Conservation (phyloP, 2,888 invertebrate species). For the Conistra vaccinii region DNA sequence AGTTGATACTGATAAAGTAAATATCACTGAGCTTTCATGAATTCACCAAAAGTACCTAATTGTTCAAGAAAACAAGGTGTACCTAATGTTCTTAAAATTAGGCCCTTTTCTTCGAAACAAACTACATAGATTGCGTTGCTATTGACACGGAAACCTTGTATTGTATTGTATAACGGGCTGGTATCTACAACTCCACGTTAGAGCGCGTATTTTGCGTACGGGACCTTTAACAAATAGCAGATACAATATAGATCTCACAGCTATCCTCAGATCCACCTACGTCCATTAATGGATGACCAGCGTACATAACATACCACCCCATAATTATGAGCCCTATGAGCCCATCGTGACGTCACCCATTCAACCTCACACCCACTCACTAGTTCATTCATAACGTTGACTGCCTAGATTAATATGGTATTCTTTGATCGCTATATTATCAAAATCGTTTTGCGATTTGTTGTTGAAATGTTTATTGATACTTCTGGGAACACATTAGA, state of each 20-base stretch:
- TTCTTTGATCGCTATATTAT: constrained; percentile 58
- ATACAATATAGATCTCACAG: neutral
- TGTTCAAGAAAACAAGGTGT: neutral
- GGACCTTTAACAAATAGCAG: neutral
- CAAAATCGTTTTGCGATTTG: constrained; percentile 48
- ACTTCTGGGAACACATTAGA: constrained; percentile 51
- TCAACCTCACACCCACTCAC: constrained; percentile 67
- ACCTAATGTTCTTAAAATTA: neutral
- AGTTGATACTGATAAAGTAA: neutral
- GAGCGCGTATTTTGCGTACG: neutral
- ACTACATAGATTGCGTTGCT: neutral
- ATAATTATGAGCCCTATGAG: constrained; percentile 57
- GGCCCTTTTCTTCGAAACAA: neutral
- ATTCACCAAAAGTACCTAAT: too few species aligned
- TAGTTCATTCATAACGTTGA: constrained; percentile 67
- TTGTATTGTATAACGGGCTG: neutral
- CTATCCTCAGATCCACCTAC: constrained; percentile 15
- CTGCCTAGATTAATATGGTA: constrained; percentile 49
- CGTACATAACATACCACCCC: constrained; percentile 61
- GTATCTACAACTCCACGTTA: neutral
- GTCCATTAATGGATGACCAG: constrained; percentile 21
- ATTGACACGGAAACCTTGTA: neutral
- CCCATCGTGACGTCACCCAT: constrained; percentile 65
- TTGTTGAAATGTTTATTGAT: constrained; percentile 42
- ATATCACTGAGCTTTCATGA: neutral